phyloP scores from a whole-genome alignment of 37 sponge, comb jelly and placozoan genomes.

The Axinella damicornis region DNA sequence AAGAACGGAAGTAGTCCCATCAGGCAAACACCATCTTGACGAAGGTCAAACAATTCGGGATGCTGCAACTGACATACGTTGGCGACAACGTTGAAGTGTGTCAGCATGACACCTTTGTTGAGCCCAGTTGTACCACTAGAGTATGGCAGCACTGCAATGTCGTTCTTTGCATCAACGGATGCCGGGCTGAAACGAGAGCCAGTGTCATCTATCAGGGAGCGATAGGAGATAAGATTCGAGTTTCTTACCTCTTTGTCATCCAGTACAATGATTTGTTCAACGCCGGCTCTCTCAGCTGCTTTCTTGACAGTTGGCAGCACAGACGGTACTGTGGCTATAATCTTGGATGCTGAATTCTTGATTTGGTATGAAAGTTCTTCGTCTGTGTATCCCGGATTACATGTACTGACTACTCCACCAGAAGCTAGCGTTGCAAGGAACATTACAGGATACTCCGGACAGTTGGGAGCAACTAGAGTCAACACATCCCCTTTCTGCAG shows the following conservation, averaged over 20 bases:
- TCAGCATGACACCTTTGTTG: slow-evolving; percentile 92
- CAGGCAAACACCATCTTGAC: neutral
- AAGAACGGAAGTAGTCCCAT: slow-evolving; percentile 81
- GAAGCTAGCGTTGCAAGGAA: slow-evolving; percentile 72
- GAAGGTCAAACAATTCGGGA: slow-evolving; percentile 25
- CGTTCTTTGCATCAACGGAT: slow-evolving; percentile 43
- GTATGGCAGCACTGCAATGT: slow-evolving; percentile 79
- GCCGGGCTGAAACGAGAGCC: slow-evolving; percentile 49
- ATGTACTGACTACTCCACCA: slow-evolving; percentile 79
- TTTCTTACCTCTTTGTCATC: neutral
- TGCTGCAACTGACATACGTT: slow-evolving; percentile 62
- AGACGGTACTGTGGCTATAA: slow-evolving; percentile 62
- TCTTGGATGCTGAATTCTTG: slow-evolving; percentile 62
- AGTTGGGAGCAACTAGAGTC: slow-evolving; percentile 61
- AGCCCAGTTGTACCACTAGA: slow-evolving; percentile 96
- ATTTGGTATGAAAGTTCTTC: slow-evolving; percentile 79
- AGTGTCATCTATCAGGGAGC: slow-evolving; percentile 43
- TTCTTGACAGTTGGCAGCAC: slow-evolving; percentile 51
- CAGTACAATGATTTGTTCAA: slow-evolving; percentile 60
- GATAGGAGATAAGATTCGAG: slow-evolving; percentile 36
- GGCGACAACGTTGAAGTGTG: slow-evolving; percentile 75
- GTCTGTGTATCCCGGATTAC: slow-evolving; percentile 79
- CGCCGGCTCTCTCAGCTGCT: slow-evolving; percentile 31
- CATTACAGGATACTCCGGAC: slow-evolving; percentile 38
- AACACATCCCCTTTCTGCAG: slow-evolving; percentile 72